These are phyloP conservation scores for Papio anubis DNA, from an alignment of 2,113 vertebrate genomes.

Conservation along the genomic window DNA sequence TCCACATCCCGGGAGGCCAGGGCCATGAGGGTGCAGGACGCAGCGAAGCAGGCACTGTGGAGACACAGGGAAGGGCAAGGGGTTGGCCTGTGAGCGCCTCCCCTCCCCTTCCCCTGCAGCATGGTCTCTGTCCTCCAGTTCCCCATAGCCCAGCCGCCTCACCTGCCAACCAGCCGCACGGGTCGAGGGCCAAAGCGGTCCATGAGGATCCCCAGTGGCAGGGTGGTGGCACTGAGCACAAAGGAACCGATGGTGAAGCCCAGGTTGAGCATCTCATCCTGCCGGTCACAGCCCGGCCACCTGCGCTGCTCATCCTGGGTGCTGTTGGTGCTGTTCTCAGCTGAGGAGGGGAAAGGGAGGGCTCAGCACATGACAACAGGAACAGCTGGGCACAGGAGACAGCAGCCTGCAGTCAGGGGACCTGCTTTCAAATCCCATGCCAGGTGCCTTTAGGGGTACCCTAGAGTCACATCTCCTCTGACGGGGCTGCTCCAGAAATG, in stretches of 20 bases:
- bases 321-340: slow-evolving; percentile 42
- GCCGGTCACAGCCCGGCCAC: slow-evolving; percentile 86
- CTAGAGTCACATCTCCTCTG: neutral
- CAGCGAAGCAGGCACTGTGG: slow-evolving; percentile 87
- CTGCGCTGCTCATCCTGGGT: neutral
- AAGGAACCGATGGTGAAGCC: slow-evolving; percentile 95
- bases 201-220: slow-evolving; percentile 93
- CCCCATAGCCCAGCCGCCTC: slow-evolving; percentile 16
- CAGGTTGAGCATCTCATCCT: slow-evolving; percentile 93
- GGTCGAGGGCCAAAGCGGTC: slow-evolving; percentile 92
- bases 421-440: neutral
- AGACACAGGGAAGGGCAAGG: neutral
- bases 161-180: slow-evolving; percentile 91
- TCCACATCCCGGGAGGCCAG: slow-evolving; percentile 83
- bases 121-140: neutral
- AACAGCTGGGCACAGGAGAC: neutral
- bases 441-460: neutral
- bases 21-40: slow-evolving; percentile 91
- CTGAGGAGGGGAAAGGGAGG: slow-evolving; percentile 15
- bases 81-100: rapidly evolving
- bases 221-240: slow-evolving; percentile 91
- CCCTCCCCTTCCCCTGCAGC: neutral
- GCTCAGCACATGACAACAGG: neutral
- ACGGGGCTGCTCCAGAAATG: neutral
- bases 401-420: neutral